Evolutionary conservation across 1,140 invertebrate species (phyloP).

Genomic region (Sarcophaga bullata): DNA sequence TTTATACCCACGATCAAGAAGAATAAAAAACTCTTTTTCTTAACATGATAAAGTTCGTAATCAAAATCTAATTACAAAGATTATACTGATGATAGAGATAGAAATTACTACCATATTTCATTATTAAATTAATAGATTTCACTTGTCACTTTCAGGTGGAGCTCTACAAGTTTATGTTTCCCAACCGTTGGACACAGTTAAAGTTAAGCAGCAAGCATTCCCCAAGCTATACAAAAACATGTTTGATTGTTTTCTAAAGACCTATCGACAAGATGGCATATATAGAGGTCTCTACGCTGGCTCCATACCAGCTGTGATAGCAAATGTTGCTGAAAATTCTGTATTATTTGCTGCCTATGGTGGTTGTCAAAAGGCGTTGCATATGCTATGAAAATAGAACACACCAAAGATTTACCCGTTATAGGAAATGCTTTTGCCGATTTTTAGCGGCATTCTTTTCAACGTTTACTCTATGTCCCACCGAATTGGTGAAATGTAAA

Average conservation of each 20-base stretch:
- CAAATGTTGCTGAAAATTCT: not conserved
- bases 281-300: conserved; percentile 92
- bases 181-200: conserved; percentile 96
- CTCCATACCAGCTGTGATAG: conserved; percentile 76
- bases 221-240: conserved; percentile 89
- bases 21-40: too few species aligned
- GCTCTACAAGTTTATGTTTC: conserved; percentile 94
- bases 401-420: conserved; percentile 72
- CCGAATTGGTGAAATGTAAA: conserved; percentile 97
- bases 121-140: not conserved
- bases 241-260: conserved; percentile 84
- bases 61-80: too few species aligned
- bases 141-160: conserved; percentile 75
- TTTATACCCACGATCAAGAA: too few species aligned
- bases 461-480: conserved; percentile 94
- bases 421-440: conserved; percentile 91
- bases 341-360: not conserved
- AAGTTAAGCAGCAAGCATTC: conserved; percentile 99
- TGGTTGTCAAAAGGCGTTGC: conserved; percentile 36
- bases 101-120: too few species aligned
- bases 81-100: too few species aligned
- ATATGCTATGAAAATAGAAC: conserved; percentile 49
- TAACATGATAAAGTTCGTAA: too few species aligned
- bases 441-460: conserved; percentile 97
- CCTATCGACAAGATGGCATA: conserved; percentile 80